Base-by-base conservation (phyloP, 2,797 vertebrate species). In the Anniella stebbinsi region DNA sequence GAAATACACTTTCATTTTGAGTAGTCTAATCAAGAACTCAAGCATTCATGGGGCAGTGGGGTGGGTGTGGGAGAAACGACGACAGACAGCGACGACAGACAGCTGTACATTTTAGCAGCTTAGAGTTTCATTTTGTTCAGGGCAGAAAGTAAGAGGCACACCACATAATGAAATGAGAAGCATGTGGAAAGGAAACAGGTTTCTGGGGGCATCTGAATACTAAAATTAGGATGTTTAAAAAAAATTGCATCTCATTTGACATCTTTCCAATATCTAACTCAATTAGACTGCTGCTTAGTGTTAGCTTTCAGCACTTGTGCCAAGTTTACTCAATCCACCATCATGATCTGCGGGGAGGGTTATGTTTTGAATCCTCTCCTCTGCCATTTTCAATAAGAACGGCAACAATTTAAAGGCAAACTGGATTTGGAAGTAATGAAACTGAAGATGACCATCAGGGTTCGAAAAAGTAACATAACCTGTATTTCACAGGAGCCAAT, bases 111-210 rank as follows among this genome's bases (percentile, higher is more conserved):
- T 0, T 0, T 72, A 0, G 2, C 87, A 12, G 76, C 84, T 69
- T 15, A 2, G 25, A n/a, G 78, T 91, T 86, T 91, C 23, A 63
- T 1, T 38, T 6, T 2, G 17, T 41, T n/a, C 78, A 23, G 78
- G 41, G 15, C 4, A 2, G 0, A 41, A 51, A n/a, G 57, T 1
- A 83, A 66, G 30, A 51, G 23, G 45, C 80, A 12, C 6, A 54
- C 72, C 18, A 0, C 0, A 4, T 78, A 13, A 12, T 18, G 83
- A 21, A 36, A 84, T 2, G 1, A 57, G 60, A 23, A 0, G 41
- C 1, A 21, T 7, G 17, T 12, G 10, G 25, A 33, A 70, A 88
- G 30, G n/a, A 48, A 67, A 84, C 13, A 17, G 57, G n/a, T 84
- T 77, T 67, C 69, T 67, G 67, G 4, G 21, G 23, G 41, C 10